Base-by-base conservation (phyloP, 92 coral and sea anemone species). In the Zoanthus solanderi region DNA sequence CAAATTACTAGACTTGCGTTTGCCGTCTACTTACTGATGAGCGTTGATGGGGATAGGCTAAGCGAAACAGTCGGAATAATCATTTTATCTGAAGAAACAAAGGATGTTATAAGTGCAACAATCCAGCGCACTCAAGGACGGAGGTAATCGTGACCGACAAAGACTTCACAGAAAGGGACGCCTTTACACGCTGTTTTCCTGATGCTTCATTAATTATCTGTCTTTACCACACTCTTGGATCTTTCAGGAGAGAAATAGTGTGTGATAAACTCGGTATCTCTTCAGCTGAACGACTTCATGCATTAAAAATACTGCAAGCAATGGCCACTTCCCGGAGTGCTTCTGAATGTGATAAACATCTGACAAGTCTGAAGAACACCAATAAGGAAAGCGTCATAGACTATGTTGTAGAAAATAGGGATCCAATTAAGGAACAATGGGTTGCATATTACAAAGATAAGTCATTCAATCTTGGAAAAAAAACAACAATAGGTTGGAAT, bases 341-440 rank as follows among this genome's bases (percentile, higher is more conserved):
- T n/a, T 14, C 45, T 1, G 79, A 85, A 67, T 91, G 84, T 60
- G 85, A 88, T 13, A 75, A 53, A 46, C 57, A 84, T 83, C 78
- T 92, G 66, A 61, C 79, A 53, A 84, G 28, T 44, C 88, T 93
- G 84, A 79, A 84, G 60, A 32, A 71, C 37, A 87, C 91, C 65
- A 90, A 84, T 12, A 57, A 83, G 73, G 81, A 74, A 76, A 74
- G 89, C 52, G 92, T 88, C 76, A 67, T 77, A 32, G 88, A 90
- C 23, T 87, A 93, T 53, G 57, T 88, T 75, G 46, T 84, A 18
- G 85, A 88, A 15, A 93, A 93, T 71, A 89, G 94, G 94, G 47
- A 77, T 30, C 94, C 92, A 30, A 89, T 91, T 78, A 93, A 82
- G 61, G 94, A 85, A 15, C 94, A 93, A 58, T 93, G 92, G 96